Conservation (phyloP, 2,113 vertebrate species). For the Arothron firmamentum region DNA sequence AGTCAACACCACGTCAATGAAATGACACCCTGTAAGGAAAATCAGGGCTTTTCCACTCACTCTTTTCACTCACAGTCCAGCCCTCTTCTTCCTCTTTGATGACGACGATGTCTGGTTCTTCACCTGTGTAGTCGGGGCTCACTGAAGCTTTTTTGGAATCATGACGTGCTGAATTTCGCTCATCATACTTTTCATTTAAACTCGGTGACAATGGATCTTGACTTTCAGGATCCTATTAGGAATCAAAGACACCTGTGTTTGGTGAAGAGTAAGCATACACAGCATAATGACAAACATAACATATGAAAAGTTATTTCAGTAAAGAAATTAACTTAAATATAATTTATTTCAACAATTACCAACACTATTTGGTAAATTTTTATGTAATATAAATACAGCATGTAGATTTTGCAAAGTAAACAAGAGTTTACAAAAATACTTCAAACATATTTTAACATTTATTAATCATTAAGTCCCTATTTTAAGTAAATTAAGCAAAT, state of each 20-base stretch:
- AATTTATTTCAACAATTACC: too few species aligned
- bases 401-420: too few species aligned
- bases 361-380: too few species aligned
- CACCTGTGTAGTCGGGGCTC: conserved; percentile 24
- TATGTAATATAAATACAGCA: too few species aligned
- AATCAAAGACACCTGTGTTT: not conserved
- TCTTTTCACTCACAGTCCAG: conserved; percentile 57
- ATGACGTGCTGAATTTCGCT: conserved; percentile 14
- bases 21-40: not conserved
- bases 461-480: too few species aligned
- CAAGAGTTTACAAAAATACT: too few species aligned
- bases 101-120: conserved; percentile 49
- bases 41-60: conserved; percentile 44
- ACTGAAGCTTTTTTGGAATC: conserved; percentile 11
- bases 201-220: conserved; percentile 44
- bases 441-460: too few species aligned
- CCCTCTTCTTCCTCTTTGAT: conserved; percentile 61
- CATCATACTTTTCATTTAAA: conserved; percentile 36
- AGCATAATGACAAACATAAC: too few species aligned
- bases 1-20: not conserved
- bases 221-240: conserved; percentile 50
- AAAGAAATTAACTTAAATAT: too few species aligned
- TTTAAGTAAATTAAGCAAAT: too few species aligned
- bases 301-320: too few species aligned
- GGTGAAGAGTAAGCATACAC: too few species aligned